Evolutionary conservation across 2,888 invertebrate genomes (phyloP), one percentile per base, ranked within the genome.

Genomic region (Drosophila macrothrix): DNA sequence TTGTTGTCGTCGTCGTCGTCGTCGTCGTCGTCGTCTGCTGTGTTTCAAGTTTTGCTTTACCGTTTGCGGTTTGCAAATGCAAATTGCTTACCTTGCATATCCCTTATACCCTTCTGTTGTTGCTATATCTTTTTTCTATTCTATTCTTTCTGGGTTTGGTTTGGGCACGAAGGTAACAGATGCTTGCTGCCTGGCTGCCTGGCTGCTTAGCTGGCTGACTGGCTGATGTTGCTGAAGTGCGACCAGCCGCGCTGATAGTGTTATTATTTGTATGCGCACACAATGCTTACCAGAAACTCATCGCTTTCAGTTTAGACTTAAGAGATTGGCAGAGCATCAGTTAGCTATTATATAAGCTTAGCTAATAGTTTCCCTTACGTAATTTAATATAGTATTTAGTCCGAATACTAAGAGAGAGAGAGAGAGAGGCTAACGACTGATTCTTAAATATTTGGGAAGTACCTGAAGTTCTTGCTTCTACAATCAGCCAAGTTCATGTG

Each of bases 51-150:
- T 84, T 87, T 82, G 83, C 88, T 73, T 89, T 80, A 89, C 79
- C 78, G 86, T 88, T 88, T 46, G 46, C 46, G 46, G 90, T 81
- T 84, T 86, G 90, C 90, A 90, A 86, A 86, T 86, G 85, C 85
- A 86, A 86, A 86, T 86, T 86, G 89, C 84, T 90, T 86, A 76
- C 64, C 89, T 90, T 90, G 85, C 90, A 86, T 90, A 88, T 86
- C 76, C 69, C 72, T 78, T 70, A 74, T 82, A 79, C 55, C 46
- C 56, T 53, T 78, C 39, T 52, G 46, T 35, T 49, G 19, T n/a
- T 49, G 14, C 46, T 25, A 25, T 46, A 16, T 12, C 7, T 19
- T 39, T 22, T 28, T 22, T 33, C 39, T 73, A 14, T 25, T 35
- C 56, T 56, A 39, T 56, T 56, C 55, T 54, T 37, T 31, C 29